Evolutionary conservation across 2,113 vertebrate genomes (phyloP).

Genomic region (Lepidothrix coronata): DNA sequence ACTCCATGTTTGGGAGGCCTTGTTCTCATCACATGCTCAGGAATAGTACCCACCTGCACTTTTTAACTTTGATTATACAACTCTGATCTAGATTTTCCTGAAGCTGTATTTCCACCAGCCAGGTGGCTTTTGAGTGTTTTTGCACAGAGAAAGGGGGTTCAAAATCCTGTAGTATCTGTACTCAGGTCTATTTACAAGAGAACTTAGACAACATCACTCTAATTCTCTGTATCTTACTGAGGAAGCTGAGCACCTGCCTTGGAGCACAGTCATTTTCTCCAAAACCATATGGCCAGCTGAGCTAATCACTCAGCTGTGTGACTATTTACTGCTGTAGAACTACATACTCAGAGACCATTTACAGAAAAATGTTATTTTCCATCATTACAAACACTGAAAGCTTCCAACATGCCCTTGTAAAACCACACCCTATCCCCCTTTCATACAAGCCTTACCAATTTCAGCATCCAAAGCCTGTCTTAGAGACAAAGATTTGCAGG

Average conservation of each 20-base stretch:
- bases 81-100: background rate
- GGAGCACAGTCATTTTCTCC: background rate
- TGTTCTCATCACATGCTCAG: background rate
- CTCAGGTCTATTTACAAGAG: background rate
- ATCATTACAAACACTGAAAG: background rate
- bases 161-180: background rate
- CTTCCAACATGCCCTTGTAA: background rate
- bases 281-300: background rate
- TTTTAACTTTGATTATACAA: background rate
- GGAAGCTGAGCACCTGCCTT: background rate
- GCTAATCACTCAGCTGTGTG: background rate
- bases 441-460: background rate
- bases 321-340: background rate
- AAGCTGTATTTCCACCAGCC: background rate
- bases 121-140: background rate
- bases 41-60: background rate
- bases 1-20: background rate
- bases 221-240: background rate
- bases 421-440: background rate
- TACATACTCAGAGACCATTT: background rate
- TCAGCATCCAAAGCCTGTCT: background rate
- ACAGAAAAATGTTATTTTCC: background rate
- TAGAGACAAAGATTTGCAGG: background rate
- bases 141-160: background rate
- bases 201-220: background rate